Percentiles rank a stretch among this genome's conserved stretches.
Evolutionary conservation across 2,888 invertebrate species (phyloP).

Genomic region (Mesorhabditis belari): DNA sequence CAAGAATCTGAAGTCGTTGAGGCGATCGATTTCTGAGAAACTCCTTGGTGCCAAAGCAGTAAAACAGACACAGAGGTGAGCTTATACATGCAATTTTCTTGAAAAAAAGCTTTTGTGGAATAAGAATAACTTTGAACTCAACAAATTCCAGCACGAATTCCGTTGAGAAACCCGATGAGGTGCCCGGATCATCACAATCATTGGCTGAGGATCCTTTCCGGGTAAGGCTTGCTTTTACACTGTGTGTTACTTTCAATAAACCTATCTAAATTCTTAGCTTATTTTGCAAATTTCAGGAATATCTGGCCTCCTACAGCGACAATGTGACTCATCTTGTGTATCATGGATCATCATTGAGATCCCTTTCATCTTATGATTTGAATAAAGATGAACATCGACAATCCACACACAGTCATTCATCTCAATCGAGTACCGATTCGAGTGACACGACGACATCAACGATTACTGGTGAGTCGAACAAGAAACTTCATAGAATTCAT

Average conservation of each 20-base stretch:
- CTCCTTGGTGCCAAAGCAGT: constrained; percentile 10
- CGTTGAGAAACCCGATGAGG: constrained; percentile 7
- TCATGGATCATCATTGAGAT: constrained; percentile 33
- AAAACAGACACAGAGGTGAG: constrained; percentile 9
- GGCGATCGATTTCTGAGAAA: constrained; percentile 20
- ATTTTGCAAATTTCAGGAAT: constrained; percentile 15
- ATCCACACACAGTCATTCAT: not conserved
- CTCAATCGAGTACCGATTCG: not conserved
- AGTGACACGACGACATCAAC: not conserved
- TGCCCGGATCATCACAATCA: constrained; percentile 1
- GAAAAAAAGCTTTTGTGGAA: not conserved
- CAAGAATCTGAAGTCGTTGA: constrained; percentile 16
- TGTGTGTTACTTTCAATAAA: not conserved
- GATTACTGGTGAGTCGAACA: not conserved
- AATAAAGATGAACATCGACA: not conserved
- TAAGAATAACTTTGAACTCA: too few species aligned
- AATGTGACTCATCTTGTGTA: constrained; percentile 34
- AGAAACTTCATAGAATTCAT: too few species aligned
- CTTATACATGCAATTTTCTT: not conserved
- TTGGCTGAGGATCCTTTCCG: constrained; percentile 25
- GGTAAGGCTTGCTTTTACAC: constrained; percentile 5
- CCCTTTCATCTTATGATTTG: constrained; percentile 17
- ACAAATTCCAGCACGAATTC: constrained; percentile 10
- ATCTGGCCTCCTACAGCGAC: constrained; percentile 29
- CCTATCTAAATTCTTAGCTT: not conserved